Evolutionary conservation across 1,140 invertebrate species (phyloP), one percentile per base, ranked within the genome.

Genomic region (Aphidius ervi): DNA sequence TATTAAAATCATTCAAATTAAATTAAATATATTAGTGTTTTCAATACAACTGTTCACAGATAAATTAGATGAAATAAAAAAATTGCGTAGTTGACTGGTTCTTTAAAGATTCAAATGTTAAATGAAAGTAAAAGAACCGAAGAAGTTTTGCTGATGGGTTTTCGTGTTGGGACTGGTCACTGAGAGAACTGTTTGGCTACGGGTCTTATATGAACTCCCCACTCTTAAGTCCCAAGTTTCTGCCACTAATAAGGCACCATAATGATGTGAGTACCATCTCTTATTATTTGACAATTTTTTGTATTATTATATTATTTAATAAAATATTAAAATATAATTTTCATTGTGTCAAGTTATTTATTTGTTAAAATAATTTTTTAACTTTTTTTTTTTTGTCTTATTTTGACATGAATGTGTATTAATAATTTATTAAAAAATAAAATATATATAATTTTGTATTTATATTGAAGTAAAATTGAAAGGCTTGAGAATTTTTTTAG

Each of bases 201-300:
- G 71, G 74, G 73, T 77, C 76, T 78, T 78, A 78, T 78, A 78
- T 76, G 75, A 77, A 67, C 74, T 73, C 76, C 76, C 76, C 76
- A 78, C 76, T 76, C 76, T 74, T 52, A 46, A 23, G 46, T 63
- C 60, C 64, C 67, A 65, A 65, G 68, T 66, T 69, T 58, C 16
- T 58, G 66, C 64, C 69, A 74, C 55, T 71, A 76, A 72, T 72
- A 75, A 77, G 73, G 75, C 68, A 69, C 70, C 68, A 66, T 64
- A 65, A 31, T 31, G 23, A 31, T 31, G 23, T 31, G 2, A 31
- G 23, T 31, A 31, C 23, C 23, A 31, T 31, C 23, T 31, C 23
- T 31, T 31, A 31, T 31, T 31, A 31, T 31, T 31, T 31, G 23
- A 31, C 23, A 31, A 31, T 31, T 31, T 31, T 31, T n/a, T n/a